Evolutionary conservation across 2,888 invertebrate species (phyloP).

Genomic region (Xanthia icteritia): DNA sequence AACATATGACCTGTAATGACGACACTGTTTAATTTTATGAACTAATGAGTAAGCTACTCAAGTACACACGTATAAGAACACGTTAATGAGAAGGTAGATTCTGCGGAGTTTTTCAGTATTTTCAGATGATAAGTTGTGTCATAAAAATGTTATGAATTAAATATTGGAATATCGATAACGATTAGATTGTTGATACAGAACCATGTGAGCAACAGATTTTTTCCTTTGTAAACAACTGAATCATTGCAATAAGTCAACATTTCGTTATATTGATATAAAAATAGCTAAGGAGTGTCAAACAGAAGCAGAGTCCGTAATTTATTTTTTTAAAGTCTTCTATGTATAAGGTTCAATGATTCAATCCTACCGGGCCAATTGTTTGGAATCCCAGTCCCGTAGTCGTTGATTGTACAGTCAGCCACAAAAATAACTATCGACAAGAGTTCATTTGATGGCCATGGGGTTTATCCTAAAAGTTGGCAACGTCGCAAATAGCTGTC

Average conservation of each 20-base stretch:
- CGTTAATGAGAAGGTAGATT: background rate
- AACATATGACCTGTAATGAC: constrained; percentile 26
- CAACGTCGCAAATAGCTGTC: too few species aligned
- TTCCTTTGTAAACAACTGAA: constrained; percentile 39
- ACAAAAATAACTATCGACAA: background rate
- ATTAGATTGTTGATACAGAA: constrained; percentile 11
- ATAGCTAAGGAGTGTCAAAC: background rate
- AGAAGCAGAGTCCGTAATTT: background rate
- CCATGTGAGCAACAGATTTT: constrained; percentile 11
- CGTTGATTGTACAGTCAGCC: constrained; percentile 65
- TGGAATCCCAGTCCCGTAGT: constrained; percentile 56
- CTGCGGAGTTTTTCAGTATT: background rate
- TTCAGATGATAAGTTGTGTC: constrained; percentile 11
- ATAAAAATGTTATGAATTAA: constrained; percentile 26
- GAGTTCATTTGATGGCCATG: too few species aligned
- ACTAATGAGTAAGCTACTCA: background rate
- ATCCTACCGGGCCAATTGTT: constrained; percentile 54
- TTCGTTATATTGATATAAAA: constrained; percentile 7
- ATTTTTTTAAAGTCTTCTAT: constrained; percentile 18
- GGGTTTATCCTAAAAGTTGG: too few species aligned
- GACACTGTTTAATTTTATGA: background rate
- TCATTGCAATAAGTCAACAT: constrained; percentile 32
- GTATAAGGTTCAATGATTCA: constrained; percentile 49
- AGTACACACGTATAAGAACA: background rate
- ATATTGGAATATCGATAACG: constrained; percentile 29